These are phyloP conservation scores for Philopotamus ludificatus DNA, from an alignment of 1,140 invertebrate genomes.

Conservation along the genomic window DNA sequence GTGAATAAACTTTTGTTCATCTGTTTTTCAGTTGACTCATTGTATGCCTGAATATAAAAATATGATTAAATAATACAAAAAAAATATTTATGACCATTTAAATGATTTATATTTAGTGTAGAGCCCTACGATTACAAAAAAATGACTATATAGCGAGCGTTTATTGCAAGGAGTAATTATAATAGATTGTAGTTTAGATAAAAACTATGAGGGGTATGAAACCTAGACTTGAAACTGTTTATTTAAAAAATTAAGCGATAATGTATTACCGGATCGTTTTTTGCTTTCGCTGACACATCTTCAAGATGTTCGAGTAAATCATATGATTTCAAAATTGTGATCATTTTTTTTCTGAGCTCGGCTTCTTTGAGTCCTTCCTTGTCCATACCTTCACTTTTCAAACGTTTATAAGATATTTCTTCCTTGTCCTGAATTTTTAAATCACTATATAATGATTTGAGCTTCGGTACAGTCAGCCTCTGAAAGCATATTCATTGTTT, in stretches of 20 bases:
- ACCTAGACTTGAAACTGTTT: neutral
- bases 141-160: neutral
- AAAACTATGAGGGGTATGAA: too few species aligned
- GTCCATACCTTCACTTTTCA: slow-evolving; percentile 79
- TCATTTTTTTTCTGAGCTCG: slow-evolving; percentile 74
- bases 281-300: slow-evolving; percentile 61
- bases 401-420: slow-evolving; percentile 79
- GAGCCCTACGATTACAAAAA: too few species aligned
- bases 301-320: slow-evolving; percentile 78
- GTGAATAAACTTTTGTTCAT: slow-evolving; percentile 78
- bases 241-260: neutral
- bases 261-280: slow-evolving; percentile 54
- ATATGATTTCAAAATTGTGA: slow-evolving; percentile 80
- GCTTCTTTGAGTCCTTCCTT: slow-evolving; percentile 84
- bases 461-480: slow-evolving; percentile 78
- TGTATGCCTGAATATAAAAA: slow-evolving; percentile 51
- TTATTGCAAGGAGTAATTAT: neutral
- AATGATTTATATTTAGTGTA: too few species aligned
- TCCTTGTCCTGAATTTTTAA: slow-evolving; percentile 91
- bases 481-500: slow-evolving; percentile 45
- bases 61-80: too few species aligned
- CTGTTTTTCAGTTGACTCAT: slow-evolving; percentile 62
- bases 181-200: neutral
- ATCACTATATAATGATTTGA: slow-evolving; percentile 84
- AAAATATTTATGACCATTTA: too few species aligned